Evolutionary conservation across 2,797 vertebrate genomes (phyloP), one percentile per base, ranked within the genome.

Genomic region (Myiothlypis chrysogaster): DNA sequence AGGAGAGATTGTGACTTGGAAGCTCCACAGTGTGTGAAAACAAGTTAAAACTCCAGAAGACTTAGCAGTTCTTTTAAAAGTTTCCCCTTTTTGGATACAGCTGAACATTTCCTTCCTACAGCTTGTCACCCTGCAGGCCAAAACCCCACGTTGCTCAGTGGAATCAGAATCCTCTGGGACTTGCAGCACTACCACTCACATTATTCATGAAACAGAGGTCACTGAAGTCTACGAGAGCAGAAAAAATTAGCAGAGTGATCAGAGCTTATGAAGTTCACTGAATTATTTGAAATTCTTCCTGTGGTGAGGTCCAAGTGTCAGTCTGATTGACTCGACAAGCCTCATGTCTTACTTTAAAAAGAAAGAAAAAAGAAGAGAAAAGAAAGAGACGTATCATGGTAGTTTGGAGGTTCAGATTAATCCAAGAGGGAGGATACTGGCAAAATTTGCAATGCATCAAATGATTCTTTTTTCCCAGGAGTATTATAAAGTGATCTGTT

Each of bases 1-100:
- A 96, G 73, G 69, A 91, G 64, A 87, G 47, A 64, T 83, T 80
- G 35, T 47, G 69, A 81, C 83, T 94, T 96, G 94, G 82, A 91
- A 94, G 69, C 50, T 70, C 34, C n/a, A 39, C 43, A 63, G 59
- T 10, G 57, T 91, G 77, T 84, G 83, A 96, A 96, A 97, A 81
- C 43, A 56, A 78, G 68, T 87, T 64, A 49, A 86, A 94, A 65
- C 43, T 72, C 56, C 68, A 73, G 65, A 72, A 90, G 69, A 81
- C 52, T 73, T 85, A 47, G 2, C 2, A 14, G 50, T 52, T 79
- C 77, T 89, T 95, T 82, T 35, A 72, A 93, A 89, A 60, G 37
- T 76, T 92, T 76, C 52, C 94, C 32, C 64, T 88, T 85, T 87
- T 69, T 71, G 61, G 57, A 70, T 57, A 72, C 25, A 79, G 56